Conservation (phyloP, 2,113 vertebrate genomes). For the Progne subis region DNA sequence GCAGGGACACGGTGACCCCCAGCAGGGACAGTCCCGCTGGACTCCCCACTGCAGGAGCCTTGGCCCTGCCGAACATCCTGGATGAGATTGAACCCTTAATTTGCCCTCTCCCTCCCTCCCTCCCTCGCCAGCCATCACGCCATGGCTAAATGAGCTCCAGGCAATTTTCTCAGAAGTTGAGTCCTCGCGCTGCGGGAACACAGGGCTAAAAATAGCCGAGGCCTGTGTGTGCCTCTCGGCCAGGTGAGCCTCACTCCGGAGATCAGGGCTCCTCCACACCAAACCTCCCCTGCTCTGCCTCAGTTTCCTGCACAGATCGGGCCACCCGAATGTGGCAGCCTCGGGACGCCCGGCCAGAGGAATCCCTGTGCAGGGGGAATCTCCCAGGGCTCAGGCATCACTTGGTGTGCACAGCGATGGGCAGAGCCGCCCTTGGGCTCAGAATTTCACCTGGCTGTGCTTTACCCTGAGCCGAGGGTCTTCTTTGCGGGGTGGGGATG, state of each 20-base stretch:
- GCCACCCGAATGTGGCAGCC: rapidly evolving
- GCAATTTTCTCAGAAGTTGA: conserved; percentile 34
- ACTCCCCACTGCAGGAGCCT: background rate
- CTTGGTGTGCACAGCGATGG: rapidly evolving
- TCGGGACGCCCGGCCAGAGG: background rate
- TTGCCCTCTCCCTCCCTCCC: background rate
- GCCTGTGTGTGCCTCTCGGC: background rate
- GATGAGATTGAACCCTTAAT: background rate
- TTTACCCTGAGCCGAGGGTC: rapidly evolving
- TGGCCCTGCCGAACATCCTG: rapidly evolving
- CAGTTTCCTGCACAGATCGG: rapidly evolving
- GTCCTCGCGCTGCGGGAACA: background rate
- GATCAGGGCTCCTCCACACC: background rate
- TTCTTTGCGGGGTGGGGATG: rapidly evolving
- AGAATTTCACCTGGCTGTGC: rapidly evolving
- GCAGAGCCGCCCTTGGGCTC: rapidly evolving
- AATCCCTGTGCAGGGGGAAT: rapidly evolving
- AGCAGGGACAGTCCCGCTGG: rapidly evolving
- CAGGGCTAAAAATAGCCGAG: background rate
- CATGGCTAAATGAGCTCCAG: background rate
- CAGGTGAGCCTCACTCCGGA: background rate
- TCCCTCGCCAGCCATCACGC: background rate
- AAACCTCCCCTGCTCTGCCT: background rate
- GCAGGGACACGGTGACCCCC: background rate
- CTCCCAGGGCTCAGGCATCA: rapidly evolving